Base-by-base conservation (phyloP, 2,113 vertebrate genomes). In the Ginglymostoma cirratum region DNA sequence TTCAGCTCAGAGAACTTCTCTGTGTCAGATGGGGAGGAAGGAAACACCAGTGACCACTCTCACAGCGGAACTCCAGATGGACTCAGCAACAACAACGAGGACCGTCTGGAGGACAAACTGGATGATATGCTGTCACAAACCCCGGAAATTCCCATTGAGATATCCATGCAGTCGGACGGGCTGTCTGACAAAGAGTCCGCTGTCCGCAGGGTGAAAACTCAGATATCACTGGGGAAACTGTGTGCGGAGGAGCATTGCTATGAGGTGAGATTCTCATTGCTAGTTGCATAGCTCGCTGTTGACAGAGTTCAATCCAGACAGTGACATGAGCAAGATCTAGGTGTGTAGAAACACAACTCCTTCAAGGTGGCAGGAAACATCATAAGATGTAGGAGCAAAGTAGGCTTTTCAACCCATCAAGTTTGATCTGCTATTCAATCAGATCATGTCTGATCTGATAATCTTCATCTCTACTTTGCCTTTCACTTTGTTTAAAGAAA, bases 1-100 rank as follows among this genome's bases (percentile, higher is more conserved):
- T 99, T 99, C 97, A 99, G 99, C 97, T 99, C 99, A 0, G 99
- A 99, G 97, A 99, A 99, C 97, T 98, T 99, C 97, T 99, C 99
- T 0, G 99, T 98, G 97, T 99, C 99, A 0, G 99, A 99, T 0
- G 99, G 99, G 8, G 99, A 99, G 97, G 99, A 99, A 96, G 99
- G 99, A 27, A 99, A 99, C 97, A 99, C 99, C 17, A 99, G 99
- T 0, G 99, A 99, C 96, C 99, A 99, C 96, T 99, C 99, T 0
- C 98, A 99, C 98, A 98, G 98, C 45, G 98, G 98, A 5, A 99
- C 99, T 23, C 98, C 99, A 0, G 99, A 99, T 94, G 98, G 98
- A 96, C 96, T 98, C 96, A 98, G 97, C 24, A 96, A 97, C 96
- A 98, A 98, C 96, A 98, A 98, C 96, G 98, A 99, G 97, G 98